Conservation (phyloP, 2,113 vertebrate genomes). For the Ramphastos sulfuratus region DNA sequence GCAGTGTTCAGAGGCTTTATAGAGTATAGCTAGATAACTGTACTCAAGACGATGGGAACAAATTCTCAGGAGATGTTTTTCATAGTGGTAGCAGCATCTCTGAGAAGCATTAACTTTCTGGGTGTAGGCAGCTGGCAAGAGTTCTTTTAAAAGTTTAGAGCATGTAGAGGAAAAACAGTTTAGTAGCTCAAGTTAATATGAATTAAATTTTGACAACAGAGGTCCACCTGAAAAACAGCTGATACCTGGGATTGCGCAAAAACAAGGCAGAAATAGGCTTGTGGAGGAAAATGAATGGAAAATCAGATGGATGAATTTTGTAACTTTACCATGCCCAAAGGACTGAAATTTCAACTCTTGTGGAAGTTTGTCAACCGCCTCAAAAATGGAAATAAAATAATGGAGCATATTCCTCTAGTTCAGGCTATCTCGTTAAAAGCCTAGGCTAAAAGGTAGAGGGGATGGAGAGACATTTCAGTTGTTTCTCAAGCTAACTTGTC, state of each 20-base stretch:
- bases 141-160: neutral
- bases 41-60: neutral
- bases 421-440: neutral
- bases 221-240: neutral
- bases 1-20: neutral
- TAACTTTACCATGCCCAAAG: neutral
- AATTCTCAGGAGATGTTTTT: neutral
- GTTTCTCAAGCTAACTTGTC: neutral
- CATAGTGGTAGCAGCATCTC: neutral
- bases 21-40: neutral
- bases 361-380: neutral
- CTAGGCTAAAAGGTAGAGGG: neutral
- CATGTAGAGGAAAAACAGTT: neutral
- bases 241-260: neutral
- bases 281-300: neutral
- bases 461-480: neutral
- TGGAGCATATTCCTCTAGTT: neutral
- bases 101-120: neutral
- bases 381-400: neutral
- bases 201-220: neutral
- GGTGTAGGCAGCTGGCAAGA: neutral
- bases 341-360: neutral
- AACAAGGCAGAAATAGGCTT: neutral
- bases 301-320: neutral
- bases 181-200: accelerated